Evolutionary conservation across 2,888 invertebrate genomes (phyloP).

Genomic region (Drepana falcataria): DNA sequence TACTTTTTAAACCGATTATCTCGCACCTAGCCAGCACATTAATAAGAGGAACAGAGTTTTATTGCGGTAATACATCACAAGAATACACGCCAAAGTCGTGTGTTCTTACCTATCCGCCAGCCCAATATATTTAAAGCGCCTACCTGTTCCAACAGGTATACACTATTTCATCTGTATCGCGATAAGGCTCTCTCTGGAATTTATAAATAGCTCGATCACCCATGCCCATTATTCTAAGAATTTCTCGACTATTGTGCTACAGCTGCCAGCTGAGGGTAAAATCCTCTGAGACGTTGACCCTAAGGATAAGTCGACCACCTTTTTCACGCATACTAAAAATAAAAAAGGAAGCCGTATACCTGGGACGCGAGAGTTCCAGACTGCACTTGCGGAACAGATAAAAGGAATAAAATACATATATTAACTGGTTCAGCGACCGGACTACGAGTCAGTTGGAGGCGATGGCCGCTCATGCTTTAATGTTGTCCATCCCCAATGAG

Average conservation of each 20-base stretch:
- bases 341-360: conserved; percentile 62
- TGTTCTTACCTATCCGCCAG: no score
- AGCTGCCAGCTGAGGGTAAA: conserved; percentile 65
- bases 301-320: conserved; percentile 60
- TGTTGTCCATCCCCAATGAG: conserved; percentile 30
- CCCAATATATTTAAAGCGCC: no score
- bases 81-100: no score
- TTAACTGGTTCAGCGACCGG: conserved; percentile 60
- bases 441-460: conserved; percentile 42
- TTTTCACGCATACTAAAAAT: conserved; percentile 67
- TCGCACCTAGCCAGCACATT: no score
- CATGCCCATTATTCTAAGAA: conserved; percentile 52
- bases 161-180: no score
- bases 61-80: no score
- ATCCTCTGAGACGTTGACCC: conserved; percentile 69
- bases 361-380: conserved; percentile 63
- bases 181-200: background rate
- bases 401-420: conserved; percentile 55
- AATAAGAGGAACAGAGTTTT: no score
- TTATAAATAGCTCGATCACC: conserved; percentile 40
- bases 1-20: no score
- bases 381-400: conserved; percentile 40
- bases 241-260: conserved; percentile 72
- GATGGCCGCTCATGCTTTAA: conserved; percentile 25
- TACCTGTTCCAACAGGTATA: no score